Percentiles rank a stretch among this genome's conserved stretches.
Evolutionary conservation across 2,888 invertebrate species (phyloP).

Genomic region (Odontocerum albicorne): DNA sequence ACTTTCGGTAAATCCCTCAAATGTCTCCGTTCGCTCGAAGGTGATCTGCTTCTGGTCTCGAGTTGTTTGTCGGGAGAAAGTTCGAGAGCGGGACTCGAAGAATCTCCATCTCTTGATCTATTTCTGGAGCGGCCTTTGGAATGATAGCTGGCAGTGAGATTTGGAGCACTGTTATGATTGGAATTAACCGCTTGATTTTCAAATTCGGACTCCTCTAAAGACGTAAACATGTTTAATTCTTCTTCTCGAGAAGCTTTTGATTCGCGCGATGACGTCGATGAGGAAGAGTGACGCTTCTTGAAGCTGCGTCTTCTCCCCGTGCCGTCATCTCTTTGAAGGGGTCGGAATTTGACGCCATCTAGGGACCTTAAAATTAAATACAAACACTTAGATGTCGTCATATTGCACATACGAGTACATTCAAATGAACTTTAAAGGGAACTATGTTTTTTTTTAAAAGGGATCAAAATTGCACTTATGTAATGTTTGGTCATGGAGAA

Average conservation of each 20-base stretch:
- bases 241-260: slow-evolving; percentile 65
- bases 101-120: slow-evolving; percentile 4
- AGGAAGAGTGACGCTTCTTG: slow-evolving; percentile 61
- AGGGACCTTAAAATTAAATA: slow-evolving; percentile 59
- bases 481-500: too few species aligned
- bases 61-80: background rate
- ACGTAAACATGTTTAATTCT: slow-evolving; percentile 65
- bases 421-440: too few species aligned
- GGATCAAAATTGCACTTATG: too few species aligned
- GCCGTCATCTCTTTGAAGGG: slow-evolving; percentile 63
- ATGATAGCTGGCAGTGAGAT: slow-evolving; percentile 45
- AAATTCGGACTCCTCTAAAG: slow-evolving; percentile 64
- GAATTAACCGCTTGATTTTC: slow-evolving; percentile 41
- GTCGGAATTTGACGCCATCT: slow-evolving; percentile 66
- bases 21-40: slow-evolving; percentile 37
- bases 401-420: too few species aligned
- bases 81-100: slow-evolving; percentile 6
- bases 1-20: slow-evolving; percentile 47
- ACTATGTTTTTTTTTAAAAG: too few species aligned
- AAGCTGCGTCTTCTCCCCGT: slow-evolving; percentile 62
- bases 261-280: slow-evolving; percentile 58
- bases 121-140: slow-evolving; percentile 14
- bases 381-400: slow-evolving; percentile 18
- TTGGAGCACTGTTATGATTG: slow-evolving; percentile 50
- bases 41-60: slow-evolving; percentile 14